phyloP scores from a whole-genome alignment of 2,888 invertebrate species.

The Lithosia quadra region DNA sequence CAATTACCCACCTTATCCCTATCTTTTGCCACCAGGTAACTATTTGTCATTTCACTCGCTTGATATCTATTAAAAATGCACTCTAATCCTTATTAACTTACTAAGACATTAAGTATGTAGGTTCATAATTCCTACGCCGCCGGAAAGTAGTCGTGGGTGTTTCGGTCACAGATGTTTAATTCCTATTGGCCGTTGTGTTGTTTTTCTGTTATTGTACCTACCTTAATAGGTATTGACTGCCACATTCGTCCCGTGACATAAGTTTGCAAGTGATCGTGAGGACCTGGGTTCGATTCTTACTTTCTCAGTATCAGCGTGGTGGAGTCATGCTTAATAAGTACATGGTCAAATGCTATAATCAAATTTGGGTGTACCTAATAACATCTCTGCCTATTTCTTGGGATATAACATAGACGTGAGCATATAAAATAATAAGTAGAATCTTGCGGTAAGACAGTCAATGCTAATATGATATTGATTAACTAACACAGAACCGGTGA shows the following conservation, averaged over 20 bases:
- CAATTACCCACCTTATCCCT: constrained; percentile 82
- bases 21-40: constrained; percentile 83
- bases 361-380: background rate
- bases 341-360: too few species aligned
- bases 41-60: constrained; percentile 53
- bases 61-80: constrained; percentile 30
- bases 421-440: too few species aligned
- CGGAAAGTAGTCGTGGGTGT: background rate
- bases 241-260: background rate
- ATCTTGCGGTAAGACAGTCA: background rate
- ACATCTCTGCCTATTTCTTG: background rate
- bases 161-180: background rate
- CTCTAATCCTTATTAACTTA: constrained; percentile 9
- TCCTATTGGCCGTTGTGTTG: background rate
- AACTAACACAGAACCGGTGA: background rate
- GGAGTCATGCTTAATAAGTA: background rate
- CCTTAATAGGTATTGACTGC: background rate
- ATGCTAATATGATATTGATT: too few species aligned
- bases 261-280: background rate
- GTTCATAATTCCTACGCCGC: background rate
- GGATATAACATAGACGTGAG: too few species aligned
- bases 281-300: background rate
- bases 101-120: background rate
- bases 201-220: background rate
- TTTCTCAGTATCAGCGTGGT: background rate